A percentile compares a stretch with the other conserved stretches of the same genome.
Conservation (phyloP, 1,140 invertebrate genomes). For the Leptinotarsa defecta region DNA sequence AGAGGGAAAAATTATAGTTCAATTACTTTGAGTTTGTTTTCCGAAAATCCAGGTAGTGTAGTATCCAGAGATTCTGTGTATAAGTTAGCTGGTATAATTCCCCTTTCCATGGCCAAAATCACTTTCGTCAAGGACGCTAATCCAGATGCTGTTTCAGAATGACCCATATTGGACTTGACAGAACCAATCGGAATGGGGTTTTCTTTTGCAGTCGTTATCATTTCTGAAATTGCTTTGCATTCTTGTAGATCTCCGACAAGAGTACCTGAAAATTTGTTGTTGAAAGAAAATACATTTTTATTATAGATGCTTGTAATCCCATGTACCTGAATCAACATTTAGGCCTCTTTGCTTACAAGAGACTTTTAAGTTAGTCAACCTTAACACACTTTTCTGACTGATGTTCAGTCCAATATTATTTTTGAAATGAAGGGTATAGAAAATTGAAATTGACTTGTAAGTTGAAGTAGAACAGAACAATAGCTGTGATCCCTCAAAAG, state of each 20-base stretch:
- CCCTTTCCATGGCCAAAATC: conserved; percentile 70
- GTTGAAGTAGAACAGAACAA: no score
- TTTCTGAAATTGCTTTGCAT: not conserved
- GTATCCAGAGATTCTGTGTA: conserved; percentile 68
- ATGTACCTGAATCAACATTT: conserved; percentile 65
- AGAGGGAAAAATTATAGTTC: conserved; percentile 62
- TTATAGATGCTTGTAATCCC: not conserved
- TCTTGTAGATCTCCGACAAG: conserved; percentile 62
- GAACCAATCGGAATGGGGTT: conserved; percentile 41
- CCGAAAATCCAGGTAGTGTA: conserved; percentile 66
- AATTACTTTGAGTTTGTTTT: conserved; percentile 60
- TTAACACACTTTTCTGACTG: no score
- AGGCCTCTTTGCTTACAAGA: no score
- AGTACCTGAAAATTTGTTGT: conserved; percentile 52
- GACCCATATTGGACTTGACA: conserved; percentile 76
- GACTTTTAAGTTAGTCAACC: no score
- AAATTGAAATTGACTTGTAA: no score
- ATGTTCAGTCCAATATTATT: no score
- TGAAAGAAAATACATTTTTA: not conserved
- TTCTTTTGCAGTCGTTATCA: not conserved
- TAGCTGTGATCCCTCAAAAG: no score
- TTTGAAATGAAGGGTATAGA: no score
- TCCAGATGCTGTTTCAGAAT: conserved; percentile 70
- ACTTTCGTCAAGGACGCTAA: conserved; percentile 55
- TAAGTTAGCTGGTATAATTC: conserved; percentile 71